Percentiles rank a stretch among this genome's conserved stretches.
These are phyloP conservation scores for Oncorhynchus keta DNA, from an alignment of 2,113 vertebrate genomes.

Conservation along the genomic window DNA sequence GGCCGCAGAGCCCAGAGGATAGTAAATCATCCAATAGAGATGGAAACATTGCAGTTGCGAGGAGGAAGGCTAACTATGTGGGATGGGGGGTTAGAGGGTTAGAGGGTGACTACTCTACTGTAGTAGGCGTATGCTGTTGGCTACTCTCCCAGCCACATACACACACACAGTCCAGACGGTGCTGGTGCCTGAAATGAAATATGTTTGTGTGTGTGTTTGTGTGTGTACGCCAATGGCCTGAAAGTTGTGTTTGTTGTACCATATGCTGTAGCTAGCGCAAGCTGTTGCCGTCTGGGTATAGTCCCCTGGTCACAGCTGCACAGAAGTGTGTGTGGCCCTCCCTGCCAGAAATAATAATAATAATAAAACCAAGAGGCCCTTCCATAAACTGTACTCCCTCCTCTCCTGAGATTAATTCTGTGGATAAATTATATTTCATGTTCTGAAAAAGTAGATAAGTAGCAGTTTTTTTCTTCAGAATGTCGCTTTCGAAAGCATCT, in stretches of 20 bases:
- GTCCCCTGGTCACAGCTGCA: conserved; percentile 69
- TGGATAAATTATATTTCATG: conserved; percentile 68
- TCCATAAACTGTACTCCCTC: conserved; percentile 47
- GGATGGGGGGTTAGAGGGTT: conserved; percentile 58
- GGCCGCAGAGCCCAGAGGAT: conserved; percentile 34
- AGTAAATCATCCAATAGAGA: conserved; percentile 54
- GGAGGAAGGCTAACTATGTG: conserved; percentile 47
- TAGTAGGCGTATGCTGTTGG: conserved; percentile 41
- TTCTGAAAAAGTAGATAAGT: conserved; percentile 63
- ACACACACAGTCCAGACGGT: conserved; percentile 36
- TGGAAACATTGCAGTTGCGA: conserved; percentile 54
- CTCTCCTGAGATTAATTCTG: conserved; percentile 67
- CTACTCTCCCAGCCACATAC: conserved; percentile 50
- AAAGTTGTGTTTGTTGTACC: conserved; percentile 76
- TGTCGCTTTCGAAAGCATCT: conserved; percentile 54
- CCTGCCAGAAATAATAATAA: conserved; percentile 77
- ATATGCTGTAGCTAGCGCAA: conserved; percentile 58
- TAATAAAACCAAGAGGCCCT: conserved; percentile 42
- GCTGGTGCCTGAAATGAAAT: conserved; percentile 1
- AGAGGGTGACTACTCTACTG: conserved; percentile 55
- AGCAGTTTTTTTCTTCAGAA: conserved; percentile 43
- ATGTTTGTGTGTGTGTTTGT: too few species aligned
- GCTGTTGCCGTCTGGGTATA: conserved; percentile 73
- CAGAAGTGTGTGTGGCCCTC: conserved; percentile 43
- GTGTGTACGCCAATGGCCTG: conserved; percentile 43